These are phyloP conservation scores for Lepus oiostolus DNA, from an alignment of 2,797 vertebrate genomes.

Conservation along the genomic window DNA sequence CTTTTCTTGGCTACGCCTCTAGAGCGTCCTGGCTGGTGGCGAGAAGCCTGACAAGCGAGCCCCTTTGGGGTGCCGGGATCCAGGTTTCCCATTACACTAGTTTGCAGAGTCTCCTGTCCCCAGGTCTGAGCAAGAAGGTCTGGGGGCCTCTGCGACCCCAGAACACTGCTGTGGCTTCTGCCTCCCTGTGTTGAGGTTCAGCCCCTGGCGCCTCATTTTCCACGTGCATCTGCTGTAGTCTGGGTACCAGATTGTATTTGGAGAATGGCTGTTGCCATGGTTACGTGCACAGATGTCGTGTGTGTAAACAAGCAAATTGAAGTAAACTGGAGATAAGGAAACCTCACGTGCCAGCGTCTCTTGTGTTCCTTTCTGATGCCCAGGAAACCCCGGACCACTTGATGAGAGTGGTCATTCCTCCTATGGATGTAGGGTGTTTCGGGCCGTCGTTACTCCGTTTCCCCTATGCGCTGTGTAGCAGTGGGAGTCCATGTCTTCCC, in stretches of 20 bases:
- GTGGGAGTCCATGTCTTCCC: too few species aligned
- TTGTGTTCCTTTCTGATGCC: slow-evolving; percentile 60
- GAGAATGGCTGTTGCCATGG: slow-evolving; percentile 56
- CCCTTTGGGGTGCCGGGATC: neutral
- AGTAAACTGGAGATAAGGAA: slow-evolving; percentile 67
- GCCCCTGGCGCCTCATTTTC: neutral
- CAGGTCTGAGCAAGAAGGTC: slow-evolving; percentile 14
- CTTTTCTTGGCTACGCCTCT: neutral
- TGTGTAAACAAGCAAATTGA: slow-evolving; percentile 75
- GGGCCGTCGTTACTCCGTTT: neutral
- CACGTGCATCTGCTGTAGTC: slow-evolving; percentile 63
- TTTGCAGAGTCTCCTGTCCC: neutral
- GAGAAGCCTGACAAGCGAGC: slow-evolving; percentile 18
- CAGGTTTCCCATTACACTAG: neutral
- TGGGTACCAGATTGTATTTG: slow-evolving; percentile 74
- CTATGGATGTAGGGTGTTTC: neutral
- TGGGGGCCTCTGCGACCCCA: neutral
- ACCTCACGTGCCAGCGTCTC: neutral
- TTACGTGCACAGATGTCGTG: slow-evolving; percentile 26
- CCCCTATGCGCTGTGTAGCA: neutral
- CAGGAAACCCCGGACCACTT: neutral
- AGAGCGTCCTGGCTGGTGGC: neutral
- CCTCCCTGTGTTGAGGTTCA: neutral
- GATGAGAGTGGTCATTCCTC: neutral
- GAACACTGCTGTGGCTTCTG: neutral